Base-by-base conservation (phyloP, 2,797 vertebrate genomes). In the Labroides dimidiatus region DNA sequence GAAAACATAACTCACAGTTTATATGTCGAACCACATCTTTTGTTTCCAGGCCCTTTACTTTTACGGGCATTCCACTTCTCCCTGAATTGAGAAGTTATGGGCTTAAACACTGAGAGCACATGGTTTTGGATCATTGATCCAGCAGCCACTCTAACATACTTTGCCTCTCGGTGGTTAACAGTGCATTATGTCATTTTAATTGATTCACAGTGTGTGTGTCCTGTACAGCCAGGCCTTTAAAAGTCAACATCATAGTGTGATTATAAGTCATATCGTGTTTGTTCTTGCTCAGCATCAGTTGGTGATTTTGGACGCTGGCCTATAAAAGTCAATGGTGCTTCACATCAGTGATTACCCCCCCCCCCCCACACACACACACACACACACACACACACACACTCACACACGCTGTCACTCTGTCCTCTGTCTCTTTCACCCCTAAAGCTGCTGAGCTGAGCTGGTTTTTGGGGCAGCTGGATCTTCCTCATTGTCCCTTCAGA, bases 401-500 rank as follows among this genome's bases (percentile, higher is more conserved):
- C n/a, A n/a, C n/a, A n/a, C n/a, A n/a, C n/a, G n/a, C n/a, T 62
- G 61, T 58, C 70, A 57, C 50, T 49, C 33, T 42, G 19, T 63
- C 62, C 62, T 69, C 62, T 52, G 60, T 60, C 75, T 69, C 70
- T 60, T 70, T 86, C 57, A 65, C 68, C 71, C 68, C 70, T 47
- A 48, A 74, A 81, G 49, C 63, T 64, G 89, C 86, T 87, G 84
- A 85, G 48, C 39, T 15, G n/a, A 44, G 66, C 39, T 24, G 17
- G 9, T 80, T 82, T 81, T 52, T 10, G 56, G 67, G 67, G 63
- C 74, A 15, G 61, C 61, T 69, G 62, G 65, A 73, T 67, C 47
- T 54, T 52, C 72, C 55, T 82, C 72, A 78, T 84, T 84, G 78
- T 90, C 62, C 66, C 16, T 14, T 71, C 69, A 13, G 73, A 82